Conservation (phyloP, 1,140 invertebrate species). For the Telenomus remus region DNA sequence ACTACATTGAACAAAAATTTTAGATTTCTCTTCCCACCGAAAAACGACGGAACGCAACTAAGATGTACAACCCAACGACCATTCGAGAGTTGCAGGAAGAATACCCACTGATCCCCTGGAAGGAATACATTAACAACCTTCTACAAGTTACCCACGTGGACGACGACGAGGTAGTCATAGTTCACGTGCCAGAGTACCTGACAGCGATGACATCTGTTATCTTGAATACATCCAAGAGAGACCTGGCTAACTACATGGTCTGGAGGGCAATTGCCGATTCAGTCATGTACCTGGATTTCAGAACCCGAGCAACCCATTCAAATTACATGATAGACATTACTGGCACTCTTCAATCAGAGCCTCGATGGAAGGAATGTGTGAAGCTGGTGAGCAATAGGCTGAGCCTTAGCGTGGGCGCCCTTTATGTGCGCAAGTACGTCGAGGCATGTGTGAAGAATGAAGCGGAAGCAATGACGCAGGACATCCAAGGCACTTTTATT, state of each 20-base stretch:
- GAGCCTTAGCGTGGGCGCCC: slow-evolving; percentile 79
- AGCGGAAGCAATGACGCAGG: slow-evolving; percentile 81
- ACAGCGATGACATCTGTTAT: slow-evolving; percentile 79
- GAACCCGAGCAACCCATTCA: slow-evolving; percentile 82
- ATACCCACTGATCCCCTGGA: slow-evolving; percentile 87
- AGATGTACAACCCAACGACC: slow-evolving; percentile 93
- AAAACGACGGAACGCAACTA: slow-evolving; percentile 92
- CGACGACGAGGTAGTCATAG: slow-evolving; percentile 85
- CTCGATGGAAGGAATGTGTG: slow-evolving; percentile 89
- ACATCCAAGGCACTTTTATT: slow-evolving; percentile 78
- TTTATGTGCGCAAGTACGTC: slow-evolving; percentile 78
- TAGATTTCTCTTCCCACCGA: slow-evolving; percentile 94
- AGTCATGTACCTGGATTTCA: slow-evolving; percentile 84
- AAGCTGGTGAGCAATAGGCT: slow-evolving; percentile 83
- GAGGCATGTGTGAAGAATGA: slow-evolving; percentile 74
- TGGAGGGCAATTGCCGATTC: slow-evolving; percentile 84
- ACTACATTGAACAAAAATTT: too few relatives aligned
- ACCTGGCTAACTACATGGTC: slow-evolving; percentile 81
- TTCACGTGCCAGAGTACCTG: slow-evolving; percentile 87
- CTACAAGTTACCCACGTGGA: slow-evolving; percentile 79
- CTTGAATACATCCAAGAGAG: slow-evolving; percentile 77
- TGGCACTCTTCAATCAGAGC: slow-evolving; percentile 79
- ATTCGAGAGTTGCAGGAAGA: slow-evolving; percentile 83
- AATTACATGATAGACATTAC: slow-evolving; percentile 84
- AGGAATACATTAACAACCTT: slow-evolving; percentile 86